Evolutionary conservation across 1,140 invertebrate genomes (phyloP), one percentile per base, ranked within the genome.

Genomic region (Microplitis demolitor): DNA sequence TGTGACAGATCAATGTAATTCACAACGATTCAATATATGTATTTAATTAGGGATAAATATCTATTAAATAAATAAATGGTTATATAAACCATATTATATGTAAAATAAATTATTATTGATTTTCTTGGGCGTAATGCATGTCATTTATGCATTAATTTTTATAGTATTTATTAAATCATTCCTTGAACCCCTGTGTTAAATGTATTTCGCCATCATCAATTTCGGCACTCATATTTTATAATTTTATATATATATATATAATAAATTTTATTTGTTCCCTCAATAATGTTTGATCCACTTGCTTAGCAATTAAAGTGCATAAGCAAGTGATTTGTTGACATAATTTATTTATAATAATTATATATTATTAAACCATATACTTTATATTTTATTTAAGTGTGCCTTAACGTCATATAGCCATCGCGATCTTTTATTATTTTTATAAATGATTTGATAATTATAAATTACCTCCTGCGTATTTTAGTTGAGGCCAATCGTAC

Each of bases 391-490:
- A 54, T 24, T 33, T 24, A 16, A 24, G n/a, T 54, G 31, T 69
- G 58, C 37, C 45, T 14, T 80, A 74, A 79, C 78, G 76, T 72
- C 78, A 76, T 79, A 80, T 79, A 68, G 76, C 78, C 79, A 31
- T 62, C 14, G 33, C 37, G 14, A 62, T 62, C 60, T 33, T 35
- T 33, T 73, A 66, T 66, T 56, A 64, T 50, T 70, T 80, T 76
- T 78, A 70, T 83, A 83, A 83, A 77, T 81, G 78, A 82, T 79
- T 81, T 80, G 79, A 79, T 74, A 84, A 83, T 45, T 45, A 45
- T 83, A 82, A 83, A 78, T 86, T 85, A 85, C 84, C 85, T 85
- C 84, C 85, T 82, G 76, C 83, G 84, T 79, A 85, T 78, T 80
- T 85, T 85, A 62, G 85, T 82, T 53, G 81, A 80, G 61, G 83